Conservation (phyloP, 2,113 vertebrate species). For the Dolichotis patagonum region DNA sequence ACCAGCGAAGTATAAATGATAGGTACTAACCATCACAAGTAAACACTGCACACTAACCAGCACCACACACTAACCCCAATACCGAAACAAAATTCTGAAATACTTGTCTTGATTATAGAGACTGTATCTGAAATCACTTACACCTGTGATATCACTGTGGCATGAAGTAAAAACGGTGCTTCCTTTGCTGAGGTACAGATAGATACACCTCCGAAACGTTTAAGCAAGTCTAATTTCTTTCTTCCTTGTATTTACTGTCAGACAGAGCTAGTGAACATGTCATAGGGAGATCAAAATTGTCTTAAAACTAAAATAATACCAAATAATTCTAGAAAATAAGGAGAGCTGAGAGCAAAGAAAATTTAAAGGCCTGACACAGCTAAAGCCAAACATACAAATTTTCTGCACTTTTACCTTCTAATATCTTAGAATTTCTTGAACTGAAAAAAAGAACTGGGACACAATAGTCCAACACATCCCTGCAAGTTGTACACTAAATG, state of each 20-base stretch:
- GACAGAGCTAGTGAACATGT: neutral
- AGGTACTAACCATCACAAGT: neutral
- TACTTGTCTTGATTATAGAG: neutral
- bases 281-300: neutral
- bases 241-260: neutral
- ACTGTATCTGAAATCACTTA: neutral
- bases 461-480: conserved; percentile 33
- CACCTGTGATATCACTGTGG: neutral
- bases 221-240: conserved; percentile 2
- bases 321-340: conserved; percentile 27
- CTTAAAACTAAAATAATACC: conserved; percentile 26
- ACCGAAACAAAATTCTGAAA: conserved; percentile 42
- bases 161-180: neutral
- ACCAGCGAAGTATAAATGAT: neutral
- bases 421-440: conserved; percentile 37
- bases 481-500: conserved; percentile 4
- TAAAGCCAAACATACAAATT: conserved; percentile 33
- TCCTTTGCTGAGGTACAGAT: neutral
- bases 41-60: neutral
- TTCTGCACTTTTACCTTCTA: neutral
- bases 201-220: neutral
- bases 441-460: neutral
- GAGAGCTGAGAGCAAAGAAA: conserved; percentile 9
- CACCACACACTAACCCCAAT: neutral
- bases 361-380: neutral